Percentiles rank a stretch among this genome's conserved stretches.
phyloP scores from a whole-genome alignment of 2,113 vertebrate species.

The Amphilophus citrinellus region DNA sequence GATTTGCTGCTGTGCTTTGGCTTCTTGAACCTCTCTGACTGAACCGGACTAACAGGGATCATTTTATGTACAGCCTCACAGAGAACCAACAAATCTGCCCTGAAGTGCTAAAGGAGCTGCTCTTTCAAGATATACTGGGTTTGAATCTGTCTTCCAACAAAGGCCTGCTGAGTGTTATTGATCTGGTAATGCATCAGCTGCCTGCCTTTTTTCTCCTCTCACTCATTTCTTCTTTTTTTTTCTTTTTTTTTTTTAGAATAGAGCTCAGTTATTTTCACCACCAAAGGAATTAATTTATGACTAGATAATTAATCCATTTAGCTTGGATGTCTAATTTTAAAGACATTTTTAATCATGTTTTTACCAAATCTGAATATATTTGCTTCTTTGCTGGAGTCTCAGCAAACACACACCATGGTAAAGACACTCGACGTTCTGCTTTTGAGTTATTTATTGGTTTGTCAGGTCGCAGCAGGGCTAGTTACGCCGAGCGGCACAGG shows the following conservation, averaged over 20 bases:
- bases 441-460: neutral
- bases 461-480: neutral
- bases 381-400: neutral
- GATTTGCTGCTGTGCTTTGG: neutral
- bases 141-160: conserved; percentile 13
- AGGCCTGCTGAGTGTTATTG: conserved; percentile 32
- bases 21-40: neutral
- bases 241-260: neutral
- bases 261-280: neutral
- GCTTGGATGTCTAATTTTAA: neutral
- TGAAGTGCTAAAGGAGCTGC: neutral
- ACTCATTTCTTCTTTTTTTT: neutral
- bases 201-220: conserved; percentile 1
- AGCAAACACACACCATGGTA: neutral
- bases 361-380: neutral
- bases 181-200: conserved; percentile 14
- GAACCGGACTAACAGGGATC: neutral
- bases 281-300: neutral
- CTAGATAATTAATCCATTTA: neutral
- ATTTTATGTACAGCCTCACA: neutral
- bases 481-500: neutral
- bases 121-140: conserved; percentile 3
- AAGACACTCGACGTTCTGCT: neutral
- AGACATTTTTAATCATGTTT: neutral
- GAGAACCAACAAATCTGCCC: neutral